Conservation (phyloP, 2,797 vertebrate species). For the Galago senegalensis region DNA sequence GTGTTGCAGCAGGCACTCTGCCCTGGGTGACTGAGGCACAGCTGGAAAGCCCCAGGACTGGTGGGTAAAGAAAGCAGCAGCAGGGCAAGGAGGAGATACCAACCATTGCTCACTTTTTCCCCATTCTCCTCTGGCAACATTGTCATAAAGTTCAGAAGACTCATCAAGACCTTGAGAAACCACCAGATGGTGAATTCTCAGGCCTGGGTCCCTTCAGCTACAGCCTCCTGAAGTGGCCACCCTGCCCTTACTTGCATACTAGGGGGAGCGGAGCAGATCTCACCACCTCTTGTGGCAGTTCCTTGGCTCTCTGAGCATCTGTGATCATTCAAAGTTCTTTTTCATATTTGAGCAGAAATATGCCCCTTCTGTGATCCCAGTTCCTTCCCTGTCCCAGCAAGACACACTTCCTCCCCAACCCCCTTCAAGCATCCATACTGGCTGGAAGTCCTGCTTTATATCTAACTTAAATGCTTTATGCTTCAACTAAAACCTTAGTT, state of each 20-base stretch:
- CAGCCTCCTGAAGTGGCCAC: background rate
- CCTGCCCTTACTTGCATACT: background rate
- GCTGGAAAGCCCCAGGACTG: background rate
- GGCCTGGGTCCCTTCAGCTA: background rate
- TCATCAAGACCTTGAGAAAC: background rate
- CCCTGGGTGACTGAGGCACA: background rate
- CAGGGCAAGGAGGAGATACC: background rate
- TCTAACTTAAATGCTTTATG: background rate
- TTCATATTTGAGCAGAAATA: background rate
- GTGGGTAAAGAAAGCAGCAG: too few species aligned
- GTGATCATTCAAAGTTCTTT: background rate
- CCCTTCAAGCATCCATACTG: background rate
- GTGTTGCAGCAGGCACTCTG: accelerated
- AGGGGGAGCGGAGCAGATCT: background rate
- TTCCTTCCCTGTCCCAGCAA: accelerated
- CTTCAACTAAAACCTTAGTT: background rate
- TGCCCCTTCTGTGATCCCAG: background rate
- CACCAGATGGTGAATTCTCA: background rate
- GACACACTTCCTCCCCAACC: background rate
- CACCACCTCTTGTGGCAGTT: background rate
- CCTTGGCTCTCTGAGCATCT: background rate
- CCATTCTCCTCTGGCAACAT: background rate
- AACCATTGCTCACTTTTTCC: accelerated
- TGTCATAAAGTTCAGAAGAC: background rate
- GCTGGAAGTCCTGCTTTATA: background rate